Base-by-base conservation (phyloP, 2,797 vertebrate genomes). In the Mus spretus region DNA sequence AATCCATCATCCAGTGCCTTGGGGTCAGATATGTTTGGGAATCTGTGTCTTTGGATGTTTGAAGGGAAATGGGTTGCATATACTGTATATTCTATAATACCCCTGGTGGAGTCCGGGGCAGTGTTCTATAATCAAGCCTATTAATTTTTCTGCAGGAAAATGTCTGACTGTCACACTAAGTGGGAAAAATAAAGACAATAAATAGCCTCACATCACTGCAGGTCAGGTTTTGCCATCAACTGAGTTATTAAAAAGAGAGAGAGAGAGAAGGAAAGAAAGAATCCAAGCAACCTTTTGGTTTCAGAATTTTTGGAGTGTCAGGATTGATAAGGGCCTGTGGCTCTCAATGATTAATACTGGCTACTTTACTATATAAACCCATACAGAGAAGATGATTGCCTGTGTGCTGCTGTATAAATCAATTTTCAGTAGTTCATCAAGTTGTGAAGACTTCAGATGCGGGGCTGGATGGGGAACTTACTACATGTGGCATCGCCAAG, bases 151-250 rank as follows among this genome's bases (percentile, higher is more conserved):
- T 84, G 53, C 34, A 82, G 79, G 53, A 53, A 89, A 88, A 67
- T 67, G 44, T 74, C 72, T 87, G 70, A 80, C 81, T 84, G 50
- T 97, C 85, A 96, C 61, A 72, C 14, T 83, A 82, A 90, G 63
- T 93, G 92, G 82, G 74, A 89, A 86, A 93, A 94, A 80, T 93
- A 96, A 94, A 97, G 93, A 96, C 89, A 96, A 93, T 93, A 95
- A 97, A 96, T 93, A 89, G 70, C 85, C 70, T 87, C 63, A n/a
- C 37, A 70, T 94, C 75, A 86, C 79, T 95, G 87, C 37, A 57
- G 70, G 86, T 94, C 94, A 93, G 70, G n/a, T 91, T 94, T 96
- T 87, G 88, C n/a, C 90, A 94, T 74, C 84, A 91, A 82, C 88
- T 72, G 74, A 92, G 74, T 97, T 96, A 96, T 83, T 94, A 28